Evolutionary conservation across 2,113 vertebrate genomes (phyloP), one percentile per base, ranked within the genome.

Genomic region (Cyanistes caeruleus): DNA sequence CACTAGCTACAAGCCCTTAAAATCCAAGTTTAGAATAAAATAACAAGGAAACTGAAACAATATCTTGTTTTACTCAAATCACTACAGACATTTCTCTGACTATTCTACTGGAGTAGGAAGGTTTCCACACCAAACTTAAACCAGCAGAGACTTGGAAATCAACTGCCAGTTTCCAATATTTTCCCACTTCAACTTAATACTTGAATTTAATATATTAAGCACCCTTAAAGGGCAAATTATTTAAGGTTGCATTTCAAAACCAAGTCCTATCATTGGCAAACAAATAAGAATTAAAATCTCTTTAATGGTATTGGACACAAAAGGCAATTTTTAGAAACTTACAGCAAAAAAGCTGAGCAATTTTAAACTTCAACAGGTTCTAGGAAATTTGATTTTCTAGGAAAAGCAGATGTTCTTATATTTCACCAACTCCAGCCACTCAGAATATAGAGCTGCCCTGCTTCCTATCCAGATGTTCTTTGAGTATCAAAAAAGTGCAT

Each of bases 351-450:
- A 84, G 37, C 2, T 56, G 62, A 81, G 68, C 0, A 3, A 76
- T 41, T 95, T 70, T 59, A 58, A 86, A 65, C 43, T 59, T 87
- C 30, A 84, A 49, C 10, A 46, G 18, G 49, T 79, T 89, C 70
- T 87, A 84, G 65, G 74, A 95, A 92, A 86, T 79, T 44, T 78
- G 43, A 63, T 86, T 81, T 86, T 76, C 95, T 43, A 82, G 69
- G 69, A 89, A 95, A 95, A 84, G 53, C 73, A 95, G 58, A 75
- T 87, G 64, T 48, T 83, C 1, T 80, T 63, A 44, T 81, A 59
- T 39, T 87, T 70, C 27, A 76, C 14, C 13, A 64, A 37, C 28
- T 92, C 37, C 51, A 91, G 49, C 19, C 37, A 59, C 52, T 77
- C 33, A 24, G 48, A 82, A 95, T 11, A 30, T 51, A 72, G 5